phyloP scores from a whole-genome alignment of 2,888 invertebrate genomes.

The Rhingia campestris region DNA sequence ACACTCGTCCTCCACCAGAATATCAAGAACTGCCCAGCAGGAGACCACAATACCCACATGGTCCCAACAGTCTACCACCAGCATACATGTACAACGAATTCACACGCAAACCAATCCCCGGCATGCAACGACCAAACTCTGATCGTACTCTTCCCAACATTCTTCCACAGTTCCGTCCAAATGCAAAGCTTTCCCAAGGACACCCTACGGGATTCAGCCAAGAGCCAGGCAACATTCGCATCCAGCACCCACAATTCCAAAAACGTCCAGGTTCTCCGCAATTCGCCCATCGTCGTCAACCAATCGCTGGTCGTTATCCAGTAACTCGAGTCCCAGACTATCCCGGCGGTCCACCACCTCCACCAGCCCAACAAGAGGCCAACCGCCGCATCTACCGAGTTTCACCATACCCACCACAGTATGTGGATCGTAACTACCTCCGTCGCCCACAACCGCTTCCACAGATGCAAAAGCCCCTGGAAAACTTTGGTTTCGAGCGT shows the following conservation, averaged over 20 bases:
- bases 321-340: slow-evolving; percentile 79
- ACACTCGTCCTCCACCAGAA: slow-evolving; percentile 50
- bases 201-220: slow-evolving; percentile 79
- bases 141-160: slow-evolving; percentile 85
- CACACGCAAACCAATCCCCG: slow-evolving; percentile 78
- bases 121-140: slow-evolving; percentile 77
- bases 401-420: slow-evolving; percentile 77
- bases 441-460: slow-evolving; percentile 76
- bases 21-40: slow-evolving; percentile 69
- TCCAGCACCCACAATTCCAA: slow-evolving; percentile 76
- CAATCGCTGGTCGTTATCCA: slow-evolving; percentile 78
- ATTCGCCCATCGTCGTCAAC: slow-evolving; percentile 79
- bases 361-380: slow-evolving; percentile 75
- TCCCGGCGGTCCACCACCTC: slow-evolving; percentile 75
- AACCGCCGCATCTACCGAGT: slow-evolving; percentile 81
- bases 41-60: slow-evolving; percentile 36
- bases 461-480: slow-evolving; percentile 72
- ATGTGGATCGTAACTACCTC: slow-evolving; percentile 77
- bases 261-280: slow-evolving; percentile 79
- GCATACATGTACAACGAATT: slow-evolving; percentile 78
- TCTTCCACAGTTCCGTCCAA: slow-evolving; percentile 88
- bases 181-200: slow-evolving; percentile 85
- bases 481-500: slow-evolving; percentile 78
- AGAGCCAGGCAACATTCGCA: slow-evolving; percentile 81
- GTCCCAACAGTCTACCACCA: slow-evolving; percentile 58